A percentile compares a stretch with the other conserved stretches of the same genome.
phyloP scores from a whole-genome alignment of 1,140 invertebrate genomes.

The Panulirus ornatus region DNA sequence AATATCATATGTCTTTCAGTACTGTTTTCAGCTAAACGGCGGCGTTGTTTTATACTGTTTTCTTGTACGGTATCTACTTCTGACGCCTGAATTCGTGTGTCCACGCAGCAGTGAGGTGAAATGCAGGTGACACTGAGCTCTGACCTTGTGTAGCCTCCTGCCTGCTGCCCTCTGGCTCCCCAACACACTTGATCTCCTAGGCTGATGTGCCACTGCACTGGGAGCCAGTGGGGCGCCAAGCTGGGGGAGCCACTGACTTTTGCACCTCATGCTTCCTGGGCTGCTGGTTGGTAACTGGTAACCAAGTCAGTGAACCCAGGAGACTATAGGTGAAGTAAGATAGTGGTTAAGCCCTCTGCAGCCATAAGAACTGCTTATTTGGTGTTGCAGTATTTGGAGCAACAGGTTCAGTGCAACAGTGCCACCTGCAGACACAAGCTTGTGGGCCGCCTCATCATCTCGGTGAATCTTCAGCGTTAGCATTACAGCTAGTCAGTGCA shows the following conservation, averaged over 20 bases:
- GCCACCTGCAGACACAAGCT: constrained; percentile 39
- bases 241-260: background rate
- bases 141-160: constrained; percentile 7
- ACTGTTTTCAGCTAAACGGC: constrained; percentile 48
- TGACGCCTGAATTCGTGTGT: constrained; percentile 55
- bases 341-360: background rate
- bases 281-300: background rate
- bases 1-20: constrained; percentile 68
- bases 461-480: constrained; percentile 61
- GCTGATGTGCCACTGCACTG: constrained; percentile 38
- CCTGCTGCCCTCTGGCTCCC: constrained; percentile 21
- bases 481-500: constrained; percentile 57
- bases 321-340: background rate
- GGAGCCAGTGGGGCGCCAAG: constrained; percentile 13
- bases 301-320: background rate
- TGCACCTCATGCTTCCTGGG: background rate
- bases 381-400: background rate
- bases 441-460: constrained; percentile 44
- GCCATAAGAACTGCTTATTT: background rate
- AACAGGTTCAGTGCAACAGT: constrained; percentile 12
- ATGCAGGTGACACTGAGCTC: constrained; percentile 26
- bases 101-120: constrained; percentile 52
- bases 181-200: constrained; percentile 44
- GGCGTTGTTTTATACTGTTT: constrained; percentile 59
- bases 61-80: constrained; percentile 60